Evolutionary conservation across 2,113 vertebrate species (phyloP).

Genomic region (Embiotoca jacksoni): DNA sequence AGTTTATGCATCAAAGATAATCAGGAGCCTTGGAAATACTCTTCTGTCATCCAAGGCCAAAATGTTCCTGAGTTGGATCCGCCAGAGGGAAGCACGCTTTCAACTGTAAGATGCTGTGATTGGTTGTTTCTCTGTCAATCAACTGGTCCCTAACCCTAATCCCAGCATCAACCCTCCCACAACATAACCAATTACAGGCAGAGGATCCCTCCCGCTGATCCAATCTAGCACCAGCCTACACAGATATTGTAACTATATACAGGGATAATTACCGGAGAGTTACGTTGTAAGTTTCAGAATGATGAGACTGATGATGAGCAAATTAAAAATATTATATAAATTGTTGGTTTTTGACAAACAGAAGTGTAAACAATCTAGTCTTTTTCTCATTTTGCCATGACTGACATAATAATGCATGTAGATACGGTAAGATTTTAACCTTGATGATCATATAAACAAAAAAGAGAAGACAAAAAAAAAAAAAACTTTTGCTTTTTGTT

Average conservation of each 20-base stretch:
- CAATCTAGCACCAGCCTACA: too few species aligned
- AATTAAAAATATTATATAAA: background rate
- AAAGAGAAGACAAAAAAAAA: background rate
- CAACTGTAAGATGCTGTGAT: too few species aligned
- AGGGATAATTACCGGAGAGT: background rate
- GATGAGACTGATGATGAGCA: background rate
- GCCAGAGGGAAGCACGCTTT: too few species aligned
- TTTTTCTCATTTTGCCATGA: background rate
- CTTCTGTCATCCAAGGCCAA: background rate
- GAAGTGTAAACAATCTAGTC: background rate
- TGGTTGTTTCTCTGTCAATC: too few species aligned
- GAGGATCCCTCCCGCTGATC: too few species aligned
- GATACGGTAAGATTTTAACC: background rate
- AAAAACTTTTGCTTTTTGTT: too few species aligned
- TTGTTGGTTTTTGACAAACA: background rate
- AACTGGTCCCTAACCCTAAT: too few species aligned
- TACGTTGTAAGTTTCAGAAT: background rate
- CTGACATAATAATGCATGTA: background rate
- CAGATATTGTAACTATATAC: too few species aligned
- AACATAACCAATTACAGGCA: too few species aligned
- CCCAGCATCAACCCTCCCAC: too few species aligned
- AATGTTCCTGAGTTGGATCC: too few species aligned
- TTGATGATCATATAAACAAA: background rate
- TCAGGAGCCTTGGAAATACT: background rate
- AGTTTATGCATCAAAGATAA: background rate